Evolutionary conservation across 2,797 vertebrate genomes (phyloP).

Genomic region (Hemibagrus guttatus): DNA sequence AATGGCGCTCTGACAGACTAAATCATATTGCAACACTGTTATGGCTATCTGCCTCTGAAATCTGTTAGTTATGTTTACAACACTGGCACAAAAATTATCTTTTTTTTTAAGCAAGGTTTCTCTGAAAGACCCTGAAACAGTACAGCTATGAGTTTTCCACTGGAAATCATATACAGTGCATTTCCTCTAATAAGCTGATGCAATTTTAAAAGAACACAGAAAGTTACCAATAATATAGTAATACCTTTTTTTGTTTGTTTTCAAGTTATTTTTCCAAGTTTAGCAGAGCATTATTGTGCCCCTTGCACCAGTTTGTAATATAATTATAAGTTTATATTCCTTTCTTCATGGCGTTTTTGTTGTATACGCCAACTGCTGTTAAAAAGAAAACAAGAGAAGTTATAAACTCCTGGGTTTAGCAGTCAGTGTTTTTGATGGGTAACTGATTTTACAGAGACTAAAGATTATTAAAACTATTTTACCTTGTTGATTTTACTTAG

Average conservation of each 20-base stretch:
- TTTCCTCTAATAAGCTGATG: slow-evolving; percentile 2
- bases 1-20: slow-evolving; percentile 11
- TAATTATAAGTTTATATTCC: slow-evolving; percentile 72
- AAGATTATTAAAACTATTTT: too few relatives aligned
- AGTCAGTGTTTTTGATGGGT: neutral
- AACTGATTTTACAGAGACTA: neutral
- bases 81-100: slow-evolving; percentile 14
- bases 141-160: slow-evolving; percentile 9
- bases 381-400: slow-evolving; percentile 48
- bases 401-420: neutral
- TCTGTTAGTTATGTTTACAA: slow-evolving; percentile 25
- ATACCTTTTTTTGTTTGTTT: neutral
- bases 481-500: neutral
- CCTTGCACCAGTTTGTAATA: neutral
- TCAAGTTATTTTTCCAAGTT: slow-evolving; percentile 15
- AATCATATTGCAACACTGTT: slow-evolving; percentile 40
- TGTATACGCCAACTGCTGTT: slow-evolving; percentile 73
- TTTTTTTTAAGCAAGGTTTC: neutral
- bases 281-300: neutral
- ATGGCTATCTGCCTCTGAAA: slow-evolving; percentile 29
- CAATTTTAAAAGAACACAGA: slow-evolving; percentile 8
- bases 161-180: slow-evolving; percentile 10
- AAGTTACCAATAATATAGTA: slow-evolving; percentile 13
- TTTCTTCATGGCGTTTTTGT: slow-evolving; percentile 71
- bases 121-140: neutral